Evolutionary conservation across 2,888 invertebrate species (phyloP).

Genomic region (Agrotis exclamationis): DNA sequence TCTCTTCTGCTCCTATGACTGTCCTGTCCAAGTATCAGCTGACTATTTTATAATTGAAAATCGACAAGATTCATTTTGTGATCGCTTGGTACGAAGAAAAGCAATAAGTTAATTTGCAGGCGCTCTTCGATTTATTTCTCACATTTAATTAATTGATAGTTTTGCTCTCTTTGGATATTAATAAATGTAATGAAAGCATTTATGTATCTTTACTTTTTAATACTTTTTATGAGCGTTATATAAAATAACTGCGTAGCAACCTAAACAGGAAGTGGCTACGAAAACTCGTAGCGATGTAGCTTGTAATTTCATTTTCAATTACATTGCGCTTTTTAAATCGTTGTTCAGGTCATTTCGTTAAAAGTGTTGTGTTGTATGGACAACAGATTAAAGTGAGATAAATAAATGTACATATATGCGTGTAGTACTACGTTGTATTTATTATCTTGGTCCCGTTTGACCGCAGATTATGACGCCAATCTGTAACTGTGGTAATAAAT

Average conservation of each 20-base stretch:
- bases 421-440: slow-evolving; percentile 8
- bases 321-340: slow-evolving; percentile 52
- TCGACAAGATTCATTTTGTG: slow-evolving; percentile 61
- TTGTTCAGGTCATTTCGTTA: slow-evolving; percentile 42
- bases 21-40: slow-evolving; percentile 43
- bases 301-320: slow-evolving; percentile 60
- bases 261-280: slow-evolving; percentile 38
- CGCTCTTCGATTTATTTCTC: slow-evolving; percentile 6
- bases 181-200: not conserved
- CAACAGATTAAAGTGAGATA: not conserved
- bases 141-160: slow-evolving; percentile 18
- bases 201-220: not conserved
- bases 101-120: slow-evolving; percentile 47
- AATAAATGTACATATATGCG: slow-evolving; percentile 11
- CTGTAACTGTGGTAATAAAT: slow-evolving; percentile 49
- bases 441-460: slow-evolving; percentile 1
- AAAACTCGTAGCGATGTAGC: slow-evolving; percentile 46
- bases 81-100: slow-evolving; percentile 44
- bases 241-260: slow-evolving; percentile 8
- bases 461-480: slow-evolving; percentile 48
- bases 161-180: not conserved
- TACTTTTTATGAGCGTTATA: not conserved
- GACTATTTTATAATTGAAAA: slow-evolving; percentile 66
- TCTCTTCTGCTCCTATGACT: slow-evolving; percentile 11
- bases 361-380: slow-evolving; percentile 22